Conservation (phyloP, 2,888 invertebrate genomes). For the Microplitis deprimator region DNA sequence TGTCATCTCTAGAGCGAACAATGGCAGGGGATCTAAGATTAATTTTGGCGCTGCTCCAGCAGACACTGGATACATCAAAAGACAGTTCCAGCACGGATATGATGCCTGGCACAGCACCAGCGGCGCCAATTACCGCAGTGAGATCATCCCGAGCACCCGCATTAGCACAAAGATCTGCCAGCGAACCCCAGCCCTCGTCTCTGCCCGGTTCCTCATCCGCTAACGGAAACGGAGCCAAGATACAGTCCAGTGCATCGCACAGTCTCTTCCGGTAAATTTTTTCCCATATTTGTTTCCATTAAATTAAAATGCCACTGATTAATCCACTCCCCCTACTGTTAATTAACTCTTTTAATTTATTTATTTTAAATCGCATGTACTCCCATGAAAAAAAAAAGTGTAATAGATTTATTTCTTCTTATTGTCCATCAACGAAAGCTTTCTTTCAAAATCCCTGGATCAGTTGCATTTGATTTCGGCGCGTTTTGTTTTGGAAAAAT, state of each 20-base stretch:
- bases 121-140: conserved; percentile 76
- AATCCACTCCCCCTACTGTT: too few relatives aligned
- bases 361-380: neutral
- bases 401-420: conserved; percentile 35
- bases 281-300: neutral
- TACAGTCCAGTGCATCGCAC: conserved; percentile 67
- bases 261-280: conserved; percentile 65
- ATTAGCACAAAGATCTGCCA: conserved; percentile 76
- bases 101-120: conserved; percentile 78
- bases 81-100: conserved; percentile 67
- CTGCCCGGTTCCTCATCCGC: conserved; percentile 70
- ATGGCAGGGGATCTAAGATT: conserved; percentile 82
- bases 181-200: conserved; percentile 76
- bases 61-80: conserved; percentile 70
- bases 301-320: too few relatives aligned
- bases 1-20: conserved; percentile 81
- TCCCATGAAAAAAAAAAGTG: conserved; percentile 30
- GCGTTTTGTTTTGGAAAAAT: conserved; percentile 70
- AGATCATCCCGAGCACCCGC: conserved; percentile 68
- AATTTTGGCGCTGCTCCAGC: conserved; percentile 79
- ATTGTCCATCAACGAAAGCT: conserved; percentile 59
- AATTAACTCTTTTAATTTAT: too few relatives aligned
- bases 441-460: conserved; percentile 70
- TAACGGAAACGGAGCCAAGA: conserved; percentile 68
- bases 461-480: conserved; percentile 71